Conservation (phyloP, 2,888 invertebrate genomes). For the Andrena marginata region DNA sequence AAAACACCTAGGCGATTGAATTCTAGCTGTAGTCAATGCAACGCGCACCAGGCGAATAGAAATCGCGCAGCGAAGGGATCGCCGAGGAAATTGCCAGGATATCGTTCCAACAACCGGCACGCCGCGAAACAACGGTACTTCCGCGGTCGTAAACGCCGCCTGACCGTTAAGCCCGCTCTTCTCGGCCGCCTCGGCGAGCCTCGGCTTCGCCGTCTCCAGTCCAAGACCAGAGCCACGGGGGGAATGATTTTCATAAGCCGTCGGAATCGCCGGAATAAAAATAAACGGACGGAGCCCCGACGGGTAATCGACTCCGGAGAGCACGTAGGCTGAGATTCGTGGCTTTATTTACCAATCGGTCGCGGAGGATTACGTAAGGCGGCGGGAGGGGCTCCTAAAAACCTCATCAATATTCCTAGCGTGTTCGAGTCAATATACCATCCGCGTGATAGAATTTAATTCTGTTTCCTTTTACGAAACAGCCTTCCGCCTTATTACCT, state of each 20-base stretch:
- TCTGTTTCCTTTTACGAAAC: slow-evolving; percentile 57
- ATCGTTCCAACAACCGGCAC: slow-evolving; percentile 48
- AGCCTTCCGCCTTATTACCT: slow-evolving; percentile 52
- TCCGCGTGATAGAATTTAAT: slow-evolving; percentile 56
- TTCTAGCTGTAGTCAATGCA: neutral
- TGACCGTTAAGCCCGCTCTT: slow-evolving; percentile 69
- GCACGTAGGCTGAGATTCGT: slow-evolving; percentile 31
- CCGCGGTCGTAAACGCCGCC: slow-evolving; percentile 63
- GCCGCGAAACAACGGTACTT: slow-evolving; percentile 67
- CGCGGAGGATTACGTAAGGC: slow-evolving; percentile 34
- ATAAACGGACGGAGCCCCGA: slow-evolving; percentile 9
- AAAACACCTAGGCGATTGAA: neutral
- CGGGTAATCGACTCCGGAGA: slow-evolving; percentile 17
- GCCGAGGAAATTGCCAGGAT: slow-evolving; percentile 34
- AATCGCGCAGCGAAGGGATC: slow-evolving; percentile 20
- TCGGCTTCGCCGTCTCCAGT: neutral
- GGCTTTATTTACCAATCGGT: slow-evolving; percentile 48
- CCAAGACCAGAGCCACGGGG: neutral
- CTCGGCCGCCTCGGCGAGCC: slow-evolving; percentile 22
- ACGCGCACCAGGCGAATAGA: neutral
- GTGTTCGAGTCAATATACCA: slow-evolving; percentile 51
- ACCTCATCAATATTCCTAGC: slow-evolving; percentile 54
- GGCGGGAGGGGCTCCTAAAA: slow-evolving; percentile 16
- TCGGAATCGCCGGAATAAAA: slow-evolving; percentile 19
- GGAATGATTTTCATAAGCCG: slow-evolving; percentile 37